Conservation (phyloP, 2,888 invertebrate genomes). For the Phlogophora meticulosa region DNA sequence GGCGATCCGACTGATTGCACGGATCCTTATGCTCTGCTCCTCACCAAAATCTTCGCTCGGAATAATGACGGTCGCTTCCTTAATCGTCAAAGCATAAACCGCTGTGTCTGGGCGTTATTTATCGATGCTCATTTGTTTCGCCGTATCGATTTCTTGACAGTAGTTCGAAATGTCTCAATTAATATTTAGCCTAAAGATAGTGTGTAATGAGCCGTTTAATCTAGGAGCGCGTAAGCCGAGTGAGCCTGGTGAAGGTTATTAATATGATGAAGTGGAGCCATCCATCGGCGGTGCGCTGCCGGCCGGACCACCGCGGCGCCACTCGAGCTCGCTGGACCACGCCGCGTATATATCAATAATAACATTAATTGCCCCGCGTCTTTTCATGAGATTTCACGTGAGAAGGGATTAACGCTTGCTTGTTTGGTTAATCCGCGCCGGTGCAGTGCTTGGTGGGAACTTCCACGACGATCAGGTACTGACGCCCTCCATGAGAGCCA, state of each 20-base stretch:
- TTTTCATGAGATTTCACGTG: slow-evolving; percentile 85
- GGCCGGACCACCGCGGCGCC: slow-evolving; percentile 80
- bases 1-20: slow-evolving; percentile 85
- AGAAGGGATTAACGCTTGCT: slow-evolving; percentile 86
- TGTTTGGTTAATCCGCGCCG: slow-evolving; percentile 84
- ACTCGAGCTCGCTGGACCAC: slow-evolving; percentile 69
- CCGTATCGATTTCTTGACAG: slow-evolving; percentile 78
- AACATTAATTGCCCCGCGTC: slow-evolving; percentile 82
- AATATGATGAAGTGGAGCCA: slow-evolving; percentile 86
- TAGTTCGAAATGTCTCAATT: slow-evolving; percentile 89
- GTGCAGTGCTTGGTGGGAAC: slow-evolving; percentile 78
- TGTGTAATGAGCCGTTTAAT: slow-evolving; percentile 86
- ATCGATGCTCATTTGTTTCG: slow-evolving; percentile 80
- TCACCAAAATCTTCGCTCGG: slow-evolving; percentile 78
- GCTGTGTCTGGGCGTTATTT: slow-evolving; percentile 75
- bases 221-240: slow-evolving; percentile 89
- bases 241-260: slow-evolving; percentile 85
- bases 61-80: slow-evolving; percentile 79
- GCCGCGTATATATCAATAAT: slow-evolving; percentile 74
- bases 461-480: slow-evolving; percentile 71
- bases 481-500: slow-evolving; percentile 67
- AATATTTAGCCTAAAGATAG: slow-evolving; percentile 90
- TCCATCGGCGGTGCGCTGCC: slow-evolving; percentile 75
- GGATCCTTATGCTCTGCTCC: slow-evolving; percentile 81
- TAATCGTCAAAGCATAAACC: slow-evolving; percentile 75